phyloP scores from a whole-genome alignment of 2,888 invertebrate species.

The Orthosia cruda region DNA sequence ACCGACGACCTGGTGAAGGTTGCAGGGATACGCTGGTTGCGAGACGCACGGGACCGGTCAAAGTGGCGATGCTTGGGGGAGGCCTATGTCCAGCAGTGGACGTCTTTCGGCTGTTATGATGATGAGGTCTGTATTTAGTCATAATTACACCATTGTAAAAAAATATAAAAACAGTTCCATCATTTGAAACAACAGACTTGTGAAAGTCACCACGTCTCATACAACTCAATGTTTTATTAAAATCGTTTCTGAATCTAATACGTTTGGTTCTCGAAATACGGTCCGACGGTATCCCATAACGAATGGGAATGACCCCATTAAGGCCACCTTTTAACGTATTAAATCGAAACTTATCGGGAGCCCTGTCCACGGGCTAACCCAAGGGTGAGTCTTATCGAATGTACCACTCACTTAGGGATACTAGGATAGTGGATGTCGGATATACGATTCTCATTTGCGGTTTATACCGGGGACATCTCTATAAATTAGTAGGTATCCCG shows the following conservation, averaged over 20 bases:
- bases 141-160: too few relatives aligned
- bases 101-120: too few relatives aligned
- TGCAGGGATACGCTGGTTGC: too few relatives aligned
- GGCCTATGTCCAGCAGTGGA: too few relatives aligned
- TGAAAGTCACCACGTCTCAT: slow-evolving; percentile 21
- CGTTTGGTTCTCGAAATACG: slow-evolving; percentile 75
- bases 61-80: too few relatives aligned
- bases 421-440: slow-evolving; percentile 71
- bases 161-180: neutral
- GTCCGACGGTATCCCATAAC: slow-evolving; percentile 82
- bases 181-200: neutral
- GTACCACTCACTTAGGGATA: slow-evolving; percentile 84
- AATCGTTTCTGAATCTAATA: slow-evolving; percentile 69
- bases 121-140: too few relatives aligned
- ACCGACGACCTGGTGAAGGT: too few relatives aligned
- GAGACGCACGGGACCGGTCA: too few relatives aligned
- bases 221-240: slow-evolving; percentile 67
- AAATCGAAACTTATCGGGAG: slow-evolving; percentile 88
- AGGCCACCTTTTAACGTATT: slow-evolving; percentile 91
- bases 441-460: slow-evolving; percentile 75
- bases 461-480: slow-evolving; percentile 72
- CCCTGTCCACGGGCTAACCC: slow-evolving; percentile 85
- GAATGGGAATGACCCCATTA: slow-evolving; percentile 90
- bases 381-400: slow-evolving; percentile 80
- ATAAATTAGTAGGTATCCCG: slow-evolving; percentile 58